Evolutionary conservation across 2,113 vertebrate genomes (phyloP), one percentile per base, ranked within the genome.

Genomic region (Herpailurus yagouaroundi): DNA sequence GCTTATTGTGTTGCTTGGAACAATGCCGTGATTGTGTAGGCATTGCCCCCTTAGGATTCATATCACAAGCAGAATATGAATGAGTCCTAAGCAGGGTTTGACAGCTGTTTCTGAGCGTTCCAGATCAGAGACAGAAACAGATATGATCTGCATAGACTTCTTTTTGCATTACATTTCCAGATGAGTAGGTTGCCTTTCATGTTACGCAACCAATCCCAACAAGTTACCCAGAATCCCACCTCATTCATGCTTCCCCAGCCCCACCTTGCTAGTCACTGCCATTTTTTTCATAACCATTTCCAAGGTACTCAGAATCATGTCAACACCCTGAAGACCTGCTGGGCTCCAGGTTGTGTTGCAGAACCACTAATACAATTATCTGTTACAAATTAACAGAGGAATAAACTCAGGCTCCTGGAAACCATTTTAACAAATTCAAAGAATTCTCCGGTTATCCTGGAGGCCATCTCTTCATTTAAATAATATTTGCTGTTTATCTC

Each of bases 61-160:
- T 76, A 88, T 97, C 97, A 87, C 33, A 74, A 45, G 89, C 79
- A 91, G 85, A 19, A 69, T 96, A 41, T 71, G 80, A 76, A 79
- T 92, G 73, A 80, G 60, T 97, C 92, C 68, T 69, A 92, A 77
- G 60, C 52, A 96, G 52, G 48, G 33, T 81, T 93, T 96, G 77
- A 97, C 92, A 98, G 84, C 94, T 89, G 50, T 91, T 94, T 95
- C 73, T 94, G 73, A 96, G 92, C 66, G 97, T 97, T 95, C 88
- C 87, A 91, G 81, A 95, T 92, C 66, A 94, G 94, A 95, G 82
- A 96, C 81, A 97, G 66, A 96, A 97, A 90, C 80, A 91, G 88
- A 97, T 96, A 89, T 69, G 33, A 97, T 97, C 81, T 85, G 33
- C 38, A 82, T 50, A 81, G 7, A 31, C 71, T 96, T 21, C 29